A percentile compares a stretch with the other conserved stretches of the same genome.
phyloP scores from a whole-genome alignment of 2,888 invertebrate genomes.

The Rotaria magnacalcarata region DNA sequence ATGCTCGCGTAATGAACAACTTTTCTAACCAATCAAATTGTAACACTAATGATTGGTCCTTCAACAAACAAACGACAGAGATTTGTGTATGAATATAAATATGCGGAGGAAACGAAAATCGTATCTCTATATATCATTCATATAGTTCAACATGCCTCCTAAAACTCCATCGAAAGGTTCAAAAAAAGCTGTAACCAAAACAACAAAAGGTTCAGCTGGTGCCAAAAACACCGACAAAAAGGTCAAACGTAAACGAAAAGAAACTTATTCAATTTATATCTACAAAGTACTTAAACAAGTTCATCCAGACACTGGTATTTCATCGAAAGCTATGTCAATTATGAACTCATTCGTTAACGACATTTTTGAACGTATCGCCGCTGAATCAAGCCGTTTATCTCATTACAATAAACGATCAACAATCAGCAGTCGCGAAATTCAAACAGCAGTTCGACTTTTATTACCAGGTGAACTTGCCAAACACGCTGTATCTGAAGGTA shows the following conservation, averaged over 20 bases:
- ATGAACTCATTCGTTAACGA: slow-evolving; percentile 52
- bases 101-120: background rate
- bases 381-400: slow-evolving; percentile 51
- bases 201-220: slow-evolving; percentile 28
- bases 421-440: slow-evolving; percentile 48
- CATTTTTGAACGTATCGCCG: slow-evolving; percentile 53
- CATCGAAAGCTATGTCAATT: slow-evolving; percentile 50
- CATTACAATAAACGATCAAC: slow-evolving; percentile 50
- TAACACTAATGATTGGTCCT: background rate
- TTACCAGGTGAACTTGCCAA: slow-evolving; percentile 49
- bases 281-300: slow-evolving; percentile 46
- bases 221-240: slow-evolving; percentile 40
- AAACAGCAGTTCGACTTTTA: slow-evolving; percentile 48
- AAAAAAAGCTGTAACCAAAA: slow-evolving; percentile 42
- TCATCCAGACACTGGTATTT: slow-evolving; percentile 49
- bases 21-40: background rate
- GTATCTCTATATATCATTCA: background rate
- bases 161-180: slow-evolving; percentile 42
- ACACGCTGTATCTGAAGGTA: slow-evolving; percentile 48
- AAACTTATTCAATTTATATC: slow-evolving; percentile 46
- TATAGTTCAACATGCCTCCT: slow-evolving; percentile 37
- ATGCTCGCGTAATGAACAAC: background rate
- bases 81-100: background rate
- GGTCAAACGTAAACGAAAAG: slow-evolving; percentile 37
- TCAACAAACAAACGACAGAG: background rate